phyloP scores from a whole-genome alignment of 2,113 vertebrate species.

The Eolophus roseicapilla region DNA sequence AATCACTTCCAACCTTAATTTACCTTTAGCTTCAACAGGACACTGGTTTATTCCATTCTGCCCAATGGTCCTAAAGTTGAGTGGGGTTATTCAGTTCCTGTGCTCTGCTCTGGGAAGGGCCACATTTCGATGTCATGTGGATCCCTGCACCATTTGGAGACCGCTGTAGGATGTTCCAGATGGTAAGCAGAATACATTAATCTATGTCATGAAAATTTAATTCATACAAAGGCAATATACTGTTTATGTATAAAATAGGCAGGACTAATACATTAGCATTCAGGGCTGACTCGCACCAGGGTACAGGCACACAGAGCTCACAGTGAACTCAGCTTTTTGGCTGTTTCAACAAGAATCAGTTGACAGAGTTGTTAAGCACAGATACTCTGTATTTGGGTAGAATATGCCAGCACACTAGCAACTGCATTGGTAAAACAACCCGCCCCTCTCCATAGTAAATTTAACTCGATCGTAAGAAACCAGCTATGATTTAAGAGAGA shows the following conservation, averaged over 20 bases:
- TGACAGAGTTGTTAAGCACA: slow-evolving; percentile 28
- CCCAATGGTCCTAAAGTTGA: background rate
- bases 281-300: background rate
- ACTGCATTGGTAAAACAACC: background rate
- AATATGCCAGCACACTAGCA: background rate
- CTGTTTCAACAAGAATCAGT: background rate
- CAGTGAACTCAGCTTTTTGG: slow-evolving; percentile 11
- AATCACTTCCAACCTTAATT: background rate
- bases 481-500: slow-evolving; percentile 8
- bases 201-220: slow-evolving; percentile 58
- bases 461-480: slow-evolving; percentile 12
- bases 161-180: slow-evolving; percentile 32
- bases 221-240: slow-evolving; percentile 45
- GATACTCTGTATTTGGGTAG: background rate
- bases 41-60: background rate
- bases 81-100: background rate
- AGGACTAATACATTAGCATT: slow-evolving; percentile 45
- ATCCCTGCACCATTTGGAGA: slow-evolving; percentile 25
- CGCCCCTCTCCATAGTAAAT: background rate
- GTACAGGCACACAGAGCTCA: background rate
- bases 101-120: background rate
- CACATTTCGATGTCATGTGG: background rate
- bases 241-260: slow-evolving; percentile 50
- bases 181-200: slow-evolving; percentile 51
- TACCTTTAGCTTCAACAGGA: background rate